A percentile compares a stretch with the other conserved stretches of the same genome.
Conservation (phyloP, 2,797 vertebrate genomes). For the Spinus olivaceus region DNA sequence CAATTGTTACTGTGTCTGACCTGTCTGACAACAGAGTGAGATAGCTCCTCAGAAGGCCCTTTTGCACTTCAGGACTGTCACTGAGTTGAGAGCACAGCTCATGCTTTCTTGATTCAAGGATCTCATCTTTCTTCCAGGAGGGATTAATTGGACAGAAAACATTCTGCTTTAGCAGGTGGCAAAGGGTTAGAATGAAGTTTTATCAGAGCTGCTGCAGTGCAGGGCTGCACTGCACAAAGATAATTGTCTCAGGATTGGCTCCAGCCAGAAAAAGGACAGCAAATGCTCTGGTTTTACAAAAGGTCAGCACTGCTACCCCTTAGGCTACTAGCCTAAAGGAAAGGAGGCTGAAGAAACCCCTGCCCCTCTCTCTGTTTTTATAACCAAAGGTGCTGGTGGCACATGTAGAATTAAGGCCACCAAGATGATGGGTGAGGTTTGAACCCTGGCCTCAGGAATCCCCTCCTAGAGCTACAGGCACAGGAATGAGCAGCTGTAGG, state of each 20-base stretch:
- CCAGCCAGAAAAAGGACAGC: neutral
- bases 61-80: constrained; percentile 40
- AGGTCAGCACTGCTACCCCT: neutral
- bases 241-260: constrained; percentile 30
- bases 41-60: neutral
- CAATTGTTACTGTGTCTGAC: constrained; percentile 16
- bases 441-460: neutral
- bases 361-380: neutral
- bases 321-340: neutral
- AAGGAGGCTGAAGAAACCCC: neutral
- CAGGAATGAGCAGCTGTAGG: neutral
- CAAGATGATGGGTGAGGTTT: neutral
- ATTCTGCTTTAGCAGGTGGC: constrained; percentile 37
- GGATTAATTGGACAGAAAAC: constrained; percentile 58
- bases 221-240: neutral
- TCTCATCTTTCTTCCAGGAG: constrained; percentile 37
- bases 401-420: neutral
- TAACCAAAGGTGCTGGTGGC: neutral
- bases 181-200: constrained; percentile 45
- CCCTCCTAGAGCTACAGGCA: neutral
- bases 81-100: neutral
- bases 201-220: neutral
- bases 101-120: constrained; percentile 26
- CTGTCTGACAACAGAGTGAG: constrained; percentile 1
- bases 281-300: neutral